These are phyloP conservation scores for Dendropsophus ebraccatus DNA, from an alignment of 2,113 vertebrate genomes.

Conservation along the genomic window DNA sequence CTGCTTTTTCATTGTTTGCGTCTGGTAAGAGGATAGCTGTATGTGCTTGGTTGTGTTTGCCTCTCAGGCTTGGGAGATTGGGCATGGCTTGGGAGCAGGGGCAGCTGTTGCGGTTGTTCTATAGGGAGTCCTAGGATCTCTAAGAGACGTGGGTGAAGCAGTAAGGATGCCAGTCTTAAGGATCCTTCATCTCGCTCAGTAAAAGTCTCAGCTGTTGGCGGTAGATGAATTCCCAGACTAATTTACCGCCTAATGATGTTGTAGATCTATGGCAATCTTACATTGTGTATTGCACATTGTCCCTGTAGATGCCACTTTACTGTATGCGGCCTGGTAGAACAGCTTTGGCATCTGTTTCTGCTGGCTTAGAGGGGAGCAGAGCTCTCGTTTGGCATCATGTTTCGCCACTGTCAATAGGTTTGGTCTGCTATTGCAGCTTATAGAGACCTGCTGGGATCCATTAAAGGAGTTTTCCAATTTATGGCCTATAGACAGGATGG, in stretches of 20 bases:
- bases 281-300: not conserved
- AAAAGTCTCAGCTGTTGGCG: conserved; percentile 30
- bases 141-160: conserved; percentile 12
- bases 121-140: conserved; percentile 19
- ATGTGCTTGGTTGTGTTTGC: conserved; percentile 4
- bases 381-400: no score
- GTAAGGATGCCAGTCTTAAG: not conserved
- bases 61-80: conserved; percentile 46
- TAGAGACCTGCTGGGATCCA: no score
- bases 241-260: conserved; percentile 7
- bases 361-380: no score
- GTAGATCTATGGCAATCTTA: not conserved
- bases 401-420: no score
- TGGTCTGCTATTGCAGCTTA: no score
- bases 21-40: conserved; percentile 44
- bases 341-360: conserved; percentile 4
- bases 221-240: not conserved
- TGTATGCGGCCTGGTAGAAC: not conserved
- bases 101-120: conserved; percentile 47
- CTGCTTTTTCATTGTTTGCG: conserved; percentile 8
- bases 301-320: not conserved
- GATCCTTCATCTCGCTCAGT: not conserved
- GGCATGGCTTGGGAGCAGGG: conserved; percentile 12
- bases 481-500: no score
- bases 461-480: no score